Conservation (phyloP, 2,888 invertebrate genomes). For the Maniola hyperantus region DNA sequence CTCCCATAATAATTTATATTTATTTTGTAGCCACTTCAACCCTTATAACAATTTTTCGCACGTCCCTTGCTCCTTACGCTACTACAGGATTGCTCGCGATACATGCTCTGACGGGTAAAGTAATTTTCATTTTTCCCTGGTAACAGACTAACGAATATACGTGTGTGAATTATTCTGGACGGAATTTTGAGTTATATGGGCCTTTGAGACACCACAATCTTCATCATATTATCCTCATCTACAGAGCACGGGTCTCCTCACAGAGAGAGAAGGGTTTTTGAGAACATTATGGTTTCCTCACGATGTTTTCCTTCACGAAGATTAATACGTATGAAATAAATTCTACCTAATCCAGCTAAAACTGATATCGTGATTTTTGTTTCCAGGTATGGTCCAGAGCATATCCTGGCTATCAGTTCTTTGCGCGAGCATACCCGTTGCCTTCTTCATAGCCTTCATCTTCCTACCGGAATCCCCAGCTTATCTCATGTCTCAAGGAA, state of each 20-base stretch:
- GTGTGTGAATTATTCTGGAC: too few relatives aligned
- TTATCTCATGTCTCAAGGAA: slow-evolving; percentile 81
- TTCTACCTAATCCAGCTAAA: too few relatives aligned
- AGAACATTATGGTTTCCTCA: too few relatives aligned
- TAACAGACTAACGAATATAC: background rate
- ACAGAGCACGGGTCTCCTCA: too few relatives aligned
- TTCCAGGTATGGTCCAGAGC: slow-evolving; percentile 71
- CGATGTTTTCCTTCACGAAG: too few relatives aligned
- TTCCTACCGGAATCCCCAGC: slow-evolving; percentile 89
- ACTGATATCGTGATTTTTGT: too few relatives aligned
- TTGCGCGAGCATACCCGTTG: slow-evolving; percentile 67
- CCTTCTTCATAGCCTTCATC: slow-evolving; percentile 78
- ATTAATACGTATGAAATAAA: too few relatives aligned
- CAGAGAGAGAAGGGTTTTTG: too few relatives aligned
- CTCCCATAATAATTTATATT: slow-evolving; percentile 37
- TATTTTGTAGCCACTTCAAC: slow-evolving; percentile 37
- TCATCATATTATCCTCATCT: too few relatives aligned
- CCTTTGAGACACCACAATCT: too few relatives aligned
- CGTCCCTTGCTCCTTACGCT: slow-evolving; percentile 26
- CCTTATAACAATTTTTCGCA: slow-evolving; percentile 37
- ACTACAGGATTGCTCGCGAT: slow-evolving; percentile 28
- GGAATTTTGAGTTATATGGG: too few relatives aligned
- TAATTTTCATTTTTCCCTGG: slow-evolving; percentile 19
- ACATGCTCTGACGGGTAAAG: slow-evolving; percentile 24
- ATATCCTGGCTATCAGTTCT: slow-evolving; percentile 69